Base-by-base conservation (phyloP, 2,888 invertebrate species). In the Bembecia ichneumoniformis region DNA sequence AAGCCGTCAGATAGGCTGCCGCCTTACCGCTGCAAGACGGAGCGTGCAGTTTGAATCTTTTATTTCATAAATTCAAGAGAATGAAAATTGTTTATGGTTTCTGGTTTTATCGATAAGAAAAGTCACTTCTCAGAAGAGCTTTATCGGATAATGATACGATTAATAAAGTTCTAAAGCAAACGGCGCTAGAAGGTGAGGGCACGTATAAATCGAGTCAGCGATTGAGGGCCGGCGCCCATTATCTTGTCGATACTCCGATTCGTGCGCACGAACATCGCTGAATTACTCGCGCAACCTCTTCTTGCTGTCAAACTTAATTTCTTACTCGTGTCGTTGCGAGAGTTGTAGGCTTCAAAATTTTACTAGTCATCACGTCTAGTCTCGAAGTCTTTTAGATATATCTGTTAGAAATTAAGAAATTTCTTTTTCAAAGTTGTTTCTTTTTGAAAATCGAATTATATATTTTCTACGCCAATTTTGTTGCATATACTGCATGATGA, bases 301-400 rank as follows among this genome's bases (percentile, higher is more conserved):
- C 77, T 84, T 82, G 77, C 84, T 86, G 86, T 86, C 87, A 82
- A 80, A 71, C 74, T 79, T 86, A 84, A 86, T 86, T 80, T 60
- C 70, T 72, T 65, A 68, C 70, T 82, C 83, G 81, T 82, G 81
- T 82, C 82, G 75, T 71, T 75, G 46, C 46, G 2, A 77, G 74
- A 78, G 77, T 71, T 70, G 70, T 64, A 51, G 45, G 44, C 46
- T 45, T 43, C 43, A 45, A 47, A 43, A 47, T 43, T 47, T 47
- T 47, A 44, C 47, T 49, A 36, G 46, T 11, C 46, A 34, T 46
- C 16, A 16, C 13, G 11, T 13, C 28, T 28, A 28, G 28, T 9
- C 28, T 5, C 9, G 9, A 28, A 28, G 28, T 5, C 2, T 9
- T 9, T 28, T 28, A 28, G 28, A 28, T 28, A 28, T 28, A 28